Evolutionary conservation across 2,797 vertebrate species (phyloP).

Genomic region (Anolis apletophallus): DNA sequence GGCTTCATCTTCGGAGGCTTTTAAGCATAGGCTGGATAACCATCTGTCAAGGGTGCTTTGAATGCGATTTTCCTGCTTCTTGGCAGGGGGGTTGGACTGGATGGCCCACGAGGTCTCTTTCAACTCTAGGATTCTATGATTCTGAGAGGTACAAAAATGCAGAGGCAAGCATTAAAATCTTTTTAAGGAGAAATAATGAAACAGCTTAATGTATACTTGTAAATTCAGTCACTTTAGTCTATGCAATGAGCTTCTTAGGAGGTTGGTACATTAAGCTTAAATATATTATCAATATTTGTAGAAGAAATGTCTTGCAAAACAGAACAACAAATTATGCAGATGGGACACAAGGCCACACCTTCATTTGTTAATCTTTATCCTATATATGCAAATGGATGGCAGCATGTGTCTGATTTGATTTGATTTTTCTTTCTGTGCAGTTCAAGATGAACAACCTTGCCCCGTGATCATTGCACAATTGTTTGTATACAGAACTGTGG

Average conservation of each 20-base stretch:
- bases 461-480: neutral
- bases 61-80: no score
- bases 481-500: conserved; percentile 17
- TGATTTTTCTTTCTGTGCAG: conserved; percentile 13
- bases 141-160: neutral
- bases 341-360: neutral
- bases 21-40: no score
- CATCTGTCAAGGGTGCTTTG: no score
- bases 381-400: neutral
- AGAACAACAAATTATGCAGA: neutral
- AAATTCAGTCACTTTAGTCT: neutral
- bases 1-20: no score
- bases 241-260: neutral
- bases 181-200: conserved; percentile 6
- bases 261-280: neutral
- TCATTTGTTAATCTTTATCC: neutral
- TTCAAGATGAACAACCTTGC: conserved; percentile 24
- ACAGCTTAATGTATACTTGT: neutral
- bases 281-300: neutral
- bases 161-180: neutral
- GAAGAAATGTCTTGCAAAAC: neutral
- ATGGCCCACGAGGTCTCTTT: no score
- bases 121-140: no score
- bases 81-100: no score
- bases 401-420: neutral